A percentile compares a stretch with the other conserved stretches of the same genome.
Conservation (phyloP, 92 coral and sea anemone genomes). For the Meandrina meandrites region DNA sequence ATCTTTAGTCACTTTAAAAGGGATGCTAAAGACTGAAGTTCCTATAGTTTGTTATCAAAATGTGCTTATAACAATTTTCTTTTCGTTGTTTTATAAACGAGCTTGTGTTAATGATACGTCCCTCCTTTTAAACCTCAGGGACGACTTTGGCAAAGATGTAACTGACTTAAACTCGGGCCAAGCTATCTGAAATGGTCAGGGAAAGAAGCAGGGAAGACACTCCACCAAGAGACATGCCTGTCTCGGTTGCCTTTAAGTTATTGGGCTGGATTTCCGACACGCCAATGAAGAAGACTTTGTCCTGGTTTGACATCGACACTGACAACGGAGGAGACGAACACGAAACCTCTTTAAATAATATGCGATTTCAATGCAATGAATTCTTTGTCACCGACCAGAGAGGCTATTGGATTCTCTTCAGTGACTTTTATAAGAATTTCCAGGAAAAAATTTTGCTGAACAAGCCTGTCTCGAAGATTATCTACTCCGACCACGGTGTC, state of each 20-base stretch:
- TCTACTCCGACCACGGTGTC: slow-evolving; percentile 17
- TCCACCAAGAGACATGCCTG: slow-evolving; percentile 33
- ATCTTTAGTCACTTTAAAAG: no score
- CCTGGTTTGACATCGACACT: slow-evolving; percentile 40
- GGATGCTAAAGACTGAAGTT: no score
- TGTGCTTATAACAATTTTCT: no score
- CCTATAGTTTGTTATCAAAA: no score
- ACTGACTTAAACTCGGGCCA: not conserved
- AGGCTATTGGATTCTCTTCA: slow-evolving; percentile 25
- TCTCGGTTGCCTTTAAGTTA: not conserved
- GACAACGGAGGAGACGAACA: slow-evolving; percentile 6
- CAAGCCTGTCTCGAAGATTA: slow-evolving; percentile 22
- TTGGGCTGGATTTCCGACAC: slow-evolving; percentile 23
- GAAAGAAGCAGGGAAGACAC: not conserved
- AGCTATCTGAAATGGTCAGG: slow-evolving; percentile 23
- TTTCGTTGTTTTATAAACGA: no score
- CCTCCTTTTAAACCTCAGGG: not conserved
- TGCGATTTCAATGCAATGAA: slow-evolving; percentile 2
- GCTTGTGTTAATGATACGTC: not conserved
- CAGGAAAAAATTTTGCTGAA: slow-evolving; percentile 17
- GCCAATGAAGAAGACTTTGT: slow-evolving; percentile 20
- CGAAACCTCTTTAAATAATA: slow-evolving; percentile 14
- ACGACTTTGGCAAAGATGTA: not conserved
- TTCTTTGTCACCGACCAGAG: slow-evolving; percentile 26
- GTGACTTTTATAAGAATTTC: slow-evolving; percentile 27